These are phyloP conservation scores for Eulemur rubriventer DNA, from an alignment of 2,797 vertebrate species.

Conservation along the genomic window DNA sequence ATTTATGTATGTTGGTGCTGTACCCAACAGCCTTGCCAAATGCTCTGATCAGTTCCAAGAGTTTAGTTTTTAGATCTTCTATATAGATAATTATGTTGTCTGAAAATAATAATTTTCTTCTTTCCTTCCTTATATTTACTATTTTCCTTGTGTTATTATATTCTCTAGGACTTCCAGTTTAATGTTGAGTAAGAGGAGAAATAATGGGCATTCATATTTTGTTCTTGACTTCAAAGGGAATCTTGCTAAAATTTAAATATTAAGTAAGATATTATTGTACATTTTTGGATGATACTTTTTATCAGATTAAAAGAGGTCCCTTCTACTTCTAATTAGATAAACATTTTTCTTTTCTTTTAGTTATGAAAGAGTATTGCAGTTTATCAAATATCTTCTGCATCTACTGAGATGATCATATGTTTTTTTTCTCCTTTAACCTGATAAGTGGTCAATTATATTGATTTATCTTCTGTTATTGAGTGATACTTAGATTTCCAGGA, in stretches of 20 bases:
- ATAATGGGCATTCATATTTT: background rate
- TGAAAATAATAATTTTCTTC: conserved; percentile 23
- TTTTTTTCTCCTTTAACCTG: conserved; percentile 20
- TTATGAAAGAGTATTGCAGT: background rate
- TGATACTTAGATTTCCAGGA: background rate
- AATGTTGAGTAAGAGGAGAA: background rate
- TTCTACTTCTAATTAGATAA: conserved; percentile 39
- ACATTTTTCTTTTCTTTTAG: background rate
- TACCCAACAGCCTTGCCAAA: background rate
- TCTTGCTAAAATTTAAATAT: background rate
- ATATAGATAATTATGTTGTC: background rate
- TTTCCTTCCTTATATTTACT: background rate
- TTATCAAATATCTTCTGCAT: background rate
- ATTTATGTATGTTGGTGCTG: background rate
- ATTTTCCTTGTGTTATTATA: background rate
- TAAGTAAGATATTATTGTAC: background rate
- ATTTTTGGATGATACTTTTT: background rate
- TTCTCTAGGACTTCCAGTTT: conserved; percentile 12
- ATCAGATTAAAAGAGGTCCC: background rate
- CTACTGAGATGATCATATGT: background rate
- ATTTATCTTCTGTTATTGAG: background rate
- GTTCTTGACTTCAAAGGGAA: background rate
- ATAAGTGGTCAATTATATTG: background rate
- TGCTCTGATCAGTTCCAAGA: background rate
- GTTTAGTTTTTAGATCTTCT: conserved; percentile 9